Percentiles rank a stretch among this genome's conserved stretches.
Evolutionary conservation across 2,888 invertebrate species (phyloP).

Genomic region (Antheraea assamensis): DNA sequence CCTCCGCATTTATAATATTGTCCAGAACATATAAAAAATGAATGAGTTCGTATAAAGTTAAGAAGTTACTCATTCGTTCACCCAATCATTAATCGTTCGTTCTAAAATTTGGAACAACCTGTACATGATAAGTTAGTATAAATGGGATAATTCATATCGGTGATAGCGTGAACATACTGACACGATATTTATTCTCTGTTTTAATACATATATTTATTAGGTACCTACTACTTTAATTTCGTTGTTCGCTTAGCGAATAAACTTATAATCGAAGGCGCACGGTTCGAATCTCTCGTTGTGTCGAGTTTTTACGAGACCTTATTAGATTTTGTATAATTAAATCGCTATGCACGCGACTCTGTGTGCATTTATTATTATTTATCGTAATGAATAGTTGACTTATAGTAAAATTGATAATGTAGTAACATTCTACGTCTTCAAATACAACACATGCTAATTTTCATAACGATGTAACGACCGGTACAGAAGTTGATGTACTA

Average conservation of each 20-base stretch:
- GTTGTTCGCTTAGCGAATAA: neutral
- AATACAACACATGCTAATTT: no score
- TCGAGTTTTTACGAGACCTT: neutral
- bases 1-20: no score
- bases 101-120: slow-evolving; percentile 2
- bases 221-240: no score
- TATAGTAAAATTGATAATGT: no score
- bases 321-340: no score
- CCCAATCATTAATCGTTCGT: neutral
- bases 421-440: no score
- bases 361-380: no score
- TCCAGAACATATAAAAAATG: no score
- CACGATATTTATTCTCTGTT: neutral
- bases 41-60: neutral
- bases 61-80: neutral
- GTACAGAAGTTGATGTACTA: no score
- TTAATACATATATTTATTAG: slow-evolving; percentile 20
- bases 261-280: neutral
- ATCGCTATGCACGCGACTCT: no score
- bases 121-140: neutral
- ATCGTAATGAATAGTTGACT: no score
- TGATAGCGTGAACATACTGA: slow-evolving; percentile 7
- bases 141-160: slow-evolving; percentile 63
- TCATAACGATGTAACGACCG: no score
- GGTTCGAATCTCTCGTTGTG: neutral